Evolutionary conservation across 1,140 invertebrate species (phyloP).

Genomic region (Charaxes varanes): DNA sequence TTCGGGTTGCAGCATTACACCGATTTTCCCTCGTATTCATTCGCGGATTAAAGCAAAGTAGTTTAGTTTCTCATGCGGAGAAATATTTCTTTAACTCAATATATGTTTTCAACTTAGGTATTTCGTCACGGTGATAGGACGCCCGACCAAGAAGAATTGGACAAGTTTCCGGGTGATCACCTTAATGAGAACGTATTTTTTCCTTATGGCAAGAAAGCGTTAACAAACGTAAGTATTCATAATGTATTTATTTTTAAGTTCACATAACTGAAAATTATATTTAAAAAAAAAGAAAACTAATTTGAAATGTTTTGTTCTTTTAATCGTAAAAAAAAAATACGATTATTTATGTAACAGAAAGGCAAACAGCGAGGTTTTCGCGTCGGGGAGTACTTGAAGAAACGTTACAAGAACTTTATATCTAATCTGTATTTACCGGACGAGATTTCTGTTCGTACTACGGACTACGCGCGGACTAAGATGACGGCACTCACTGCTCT

Average conservation of each 20-base stretch:
- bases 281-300: no score
- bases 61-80: no score
- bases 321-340: not conserved
- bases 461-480: conserved; percentile 76
- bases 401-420: conserved; percentile 54
- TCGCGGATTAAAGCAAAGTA: no score
- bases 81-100: no score
- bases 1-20: no score
- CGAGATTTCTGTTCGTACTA: conserved; percentile 71
- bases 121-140: conserved; percentile 87
- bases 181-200: conserved; percentile 76
- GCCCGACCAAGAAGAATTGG: conserved; percentile 75
- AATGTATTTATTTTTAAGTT: no score
- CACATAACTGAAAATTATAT: no score
- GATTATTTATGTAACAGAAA: conserved; percentile 41
- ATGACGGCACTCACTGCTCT: conserved; percentile 75
- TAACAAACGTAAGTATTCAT: conserved; percentile 84
- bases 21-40: no score
- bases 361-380: conserved; percentile 64
- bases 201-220: conserved; percentile 80
- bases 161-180: conserved; percentile 79
- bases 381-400: conserved; percentile 60
- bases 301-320: no score
- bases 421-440: conserved; percentile 58
- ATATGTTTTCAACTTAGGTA: no score